Conservation (phyloP, 1,140 invertebrate genomes). For the Hydropsyche tenuis region DNA sequence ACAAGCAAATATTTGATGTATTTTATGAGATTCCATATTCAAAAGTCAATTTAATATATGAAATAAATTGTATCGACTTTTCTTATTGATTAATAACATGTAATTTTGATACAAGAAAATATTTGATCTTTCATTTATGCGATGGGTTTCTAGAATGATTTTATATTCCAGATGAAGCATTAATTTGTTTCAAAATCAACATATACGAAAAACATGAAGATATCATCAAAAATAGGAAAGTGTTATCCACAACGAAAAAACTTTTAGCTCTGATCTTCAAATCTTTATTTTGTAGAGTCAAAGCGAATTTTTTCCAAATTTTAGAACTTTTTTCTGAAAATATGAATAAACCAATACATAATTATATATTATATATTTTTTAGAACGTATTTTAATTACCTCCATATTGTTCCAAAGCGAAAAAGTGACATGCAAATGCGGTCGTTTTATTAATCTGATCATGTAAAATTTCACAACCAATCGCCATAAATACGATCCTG, state of each 20-base stretch:
- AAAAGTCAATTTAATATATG: no score
- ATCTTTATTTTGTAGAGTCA: background rate
- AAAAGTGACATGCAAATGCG: background rate
- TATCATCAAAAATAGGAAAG: background rate
- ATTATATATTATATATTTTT: background rate
- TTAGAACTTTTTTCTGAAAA: background rate
- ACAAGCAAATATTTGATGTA: no score
- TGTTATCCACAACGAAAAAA: background rate
- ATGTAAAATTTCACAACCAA: background rate
- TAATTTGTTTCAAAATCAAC: slow-evolving; percentile 9
- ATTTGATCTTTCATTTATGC: no score
- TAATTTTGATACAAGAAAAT: no score
- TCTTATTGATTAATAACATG: no score
- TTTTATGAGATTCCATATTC: no score
- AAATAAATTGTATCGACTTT: no score
- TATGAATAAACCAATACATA: background rate
- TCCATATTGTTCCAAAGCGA: background rate
- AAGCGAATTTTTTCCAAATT: background rate
- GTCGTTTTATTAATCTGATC: background rate
- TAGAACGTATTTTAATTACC: background rate
- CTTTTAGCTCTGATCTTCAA: slow-evolving; percentile 1
- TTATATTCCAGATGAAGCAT: background rate
- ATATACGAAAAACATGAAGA: background rate
- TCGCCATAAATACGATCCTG: background rate
- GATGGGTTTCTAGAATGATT: no score